Base-by-base conservation (phyloP, 1,140 invertebrate genomes). In the Panulirus ornatus region DNA sequence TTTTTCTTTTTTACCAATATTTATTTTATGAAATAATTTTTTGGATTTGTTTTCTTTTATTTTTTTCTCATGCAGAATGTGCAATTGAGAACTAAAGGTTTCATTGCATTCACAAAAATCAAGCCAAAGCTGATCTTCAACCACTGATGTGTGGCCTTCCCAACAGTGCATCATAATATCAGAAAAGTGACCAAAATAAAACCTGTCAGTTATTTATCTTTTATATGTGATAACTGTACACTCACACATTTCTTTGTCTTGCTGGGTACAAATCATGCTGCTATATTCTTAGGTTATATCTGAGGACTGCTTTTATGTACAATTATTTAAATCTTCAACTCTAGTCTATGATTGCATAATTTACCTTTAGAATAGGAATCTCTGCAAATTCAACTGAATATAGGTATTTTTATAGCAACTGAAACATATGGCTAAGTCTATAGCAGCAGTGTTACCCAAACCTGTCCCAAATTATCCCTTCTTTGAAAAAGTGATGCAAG, bases 331-430 rank as follows among this genome's bases (percentile, higher is more conserved):
- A 78, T 44, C 27, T 44, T 44, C 44, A 44, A 78, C 36, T 78
- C 75, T 78, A 78, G 75, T 78, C 75, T 78, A 40, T 42, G 44
- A 78, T 78, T 78, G 40, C 40, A 78, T 78, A 78, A 78, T 78
- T 78, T 78, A 78, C 22, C 27, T 78, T 78, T 78, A 78, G 40
- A 47, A 30, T 78, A 78, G 36, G 40, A 78, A 76, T 76, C 73
- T 78, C 75, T 9, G 30, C 40, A 44, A 78, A 47, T 47, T 78
- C 19, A 47, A 47, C 19, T 78, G 75, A 78, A 19, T 14, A 84
- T 83, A 84, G 58, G 81, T 63, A 84, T 84, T 84, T 84, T 84
- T 84, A 66, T 82, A 82, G 51, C 36, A 82, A 82, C 34, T 63
- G 27, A 42, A 73, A 73, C 44, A 38, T 63, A 36, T 58, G n/a